Base-by-base conservation (phyloP, 92 coral and sea anemone genomes). In the Pocillopora grandis region DNA sequence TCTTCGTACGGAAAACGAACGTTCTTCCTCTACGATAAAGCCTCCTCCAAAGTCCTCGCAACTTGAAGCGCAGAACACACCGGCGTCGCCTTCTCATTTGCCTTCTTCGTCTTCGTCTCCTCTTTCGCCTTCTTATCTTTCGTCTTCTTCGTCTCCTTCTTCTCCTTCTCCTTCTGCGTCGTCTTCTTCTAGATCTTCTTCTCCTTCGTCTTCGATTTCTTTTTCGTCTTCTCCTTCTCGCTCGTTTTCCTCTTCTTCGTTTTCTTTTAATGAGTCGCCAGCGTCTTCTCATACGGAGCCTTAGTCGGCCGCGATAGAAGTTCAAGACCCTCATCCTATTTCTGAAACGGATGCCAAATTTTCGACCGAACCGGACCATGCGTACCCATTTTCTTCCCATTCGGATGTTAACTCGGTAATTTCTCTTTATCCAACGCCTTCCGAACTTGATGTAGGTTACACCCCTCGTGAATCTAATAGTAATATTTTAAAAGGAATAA, bases 41-140 rank as follows among this genome's bases (percentile, higher is more conserved):
- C 27, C 66, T 72, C 52, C 86, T 73, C 86, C 86, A 83, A 55
- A 56, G 80, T 52, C 63, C 31, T 15, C 52, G 11, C 49, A 62
- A 83, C 58, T 2, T 62, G 55, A 83, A 23, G 10, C 86, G 60
- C 31, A 83, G 16, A 19, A 83, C 80, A 33, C 86, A 74, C 13
- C 65, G 74, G 48, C 86, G 80, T 23, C 73, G 80, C 58, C 86
- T 63, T 74, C 73, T 77, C 52, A 57, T 83, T 10, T 69, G 64
- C 18, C 58, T 74, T 55, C 74, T 62, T 62, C 80, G 21, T 55
- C 72, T 56, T 48, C 13, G 42, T 75, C 86, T 62, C 42, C 80
- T 75, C 17, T 52, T 31, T 65, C 73, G 21, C 31, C 80, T 83
- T 56, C 86, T 83, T 65, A 17, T 16, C 66, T 72, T 73, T 74